Base-by-base conservation (phyloP, 2,797 vertebrate species). In the Pyrocephalus nanus region DNA sequence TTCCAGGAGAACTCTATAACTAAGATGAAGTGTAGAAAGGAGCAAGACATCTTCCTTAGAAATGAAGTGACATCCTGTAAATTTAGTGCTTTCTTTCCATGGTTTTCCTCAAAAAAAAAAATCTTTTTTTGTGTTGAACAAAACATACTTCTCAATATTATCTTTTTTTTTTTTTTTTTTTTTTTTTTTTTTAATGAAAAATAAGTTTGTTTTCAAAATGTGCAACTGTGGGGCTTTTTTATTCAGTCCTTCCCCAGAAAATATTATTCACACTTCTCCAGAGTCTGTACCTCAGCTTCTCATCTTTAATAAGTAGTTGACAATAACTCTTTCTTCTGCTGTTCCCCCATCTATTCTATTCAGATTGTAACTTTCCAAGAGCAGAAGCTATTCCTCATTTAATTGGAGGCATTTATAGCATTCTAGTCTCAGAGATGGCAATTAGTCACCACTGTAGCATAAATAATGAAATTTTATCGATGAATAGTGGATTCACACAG, bases 161-260 rank as follows among this genome's bases (percentile, higher is more conserved):
- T 65, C 29, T 71, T 38, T 57, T 87, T 8, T 79, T 8, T 74
- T 38, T 57, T 87, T 73, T 73, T 32, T n/a, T n/a, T 71, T 38
- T 57, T 87, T 8, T 79, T 8, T 74, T 38, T 57, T 87, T 73
- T 74, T 32, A 3, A 67, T 34, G 6, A 36, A 67, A 79, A 88
- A 54, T 1, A 66, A 66, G 4, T 36, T 64, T 75, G 7, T 23
- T 86, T 81, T 76, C 14, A 23, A 29, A 27, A 29, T n/a, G 5
- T n/a, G 12, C 3, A 67, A n/a, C 25, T 53, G 12, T 32, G 34
- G 1, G 0, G 0, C 1, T 12, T 48, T 91, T 57, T 20, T 9
- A 27, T 79, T 88, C 72, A 66, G 15, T 69, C 8, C 3, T 92
- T 25, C 4, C 14, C 5, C 13, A 60, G 22, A 76, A 85, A 53